These are phyloP conservation scores for Pteruthius melanotis DNA, from an alignment of 2,113 vertebrate species.

Conservation along the genomic window DNA sequence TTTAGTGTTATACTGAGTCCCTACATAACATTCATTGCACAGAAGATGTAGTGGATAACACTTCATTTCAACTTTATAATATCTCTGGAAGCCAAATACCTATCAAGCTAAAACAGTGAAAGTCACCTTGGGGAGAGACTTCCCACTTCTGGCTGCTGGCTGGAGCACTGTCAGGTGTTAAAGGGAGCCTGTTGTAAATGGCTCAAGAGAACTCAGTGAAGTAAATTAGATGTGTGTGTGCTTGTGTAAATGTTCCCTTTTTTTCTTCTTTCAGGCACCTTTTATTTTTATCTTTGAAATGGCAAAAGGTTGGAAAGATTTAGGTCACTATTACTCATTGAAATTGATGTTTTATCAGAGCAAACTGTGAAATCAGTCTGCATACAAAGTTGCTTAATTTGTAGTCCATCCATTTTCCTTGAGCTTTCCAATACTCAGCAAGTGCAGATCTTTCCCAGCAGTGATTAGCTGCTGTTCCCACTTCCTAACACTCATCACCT, in stretches of 20 bases:
- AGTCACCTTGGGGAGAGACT: constrained; percentile 41
- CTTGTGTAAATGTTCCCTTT: background rate
- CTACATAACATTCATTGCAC: background rate
- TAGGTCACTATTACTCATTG: background rate
- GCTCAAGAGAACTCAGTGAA: background rate
- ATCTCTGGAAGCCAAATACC: constrained; percentile 25
- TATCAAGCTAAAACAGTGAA: background rate
- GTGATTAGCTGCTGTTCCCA: background rate
- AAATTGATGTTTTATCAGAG: background rate
- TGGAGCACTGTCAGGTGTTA: background rate
- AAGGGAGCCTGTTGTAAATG: background rate
- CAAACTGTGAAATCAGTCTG: background rate
- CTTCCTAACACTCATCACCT: background rate
- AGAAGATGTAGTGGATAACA: constrained; percentile 9
- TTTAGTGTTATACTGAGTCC: background rate
- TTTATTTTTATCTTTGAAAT: background rate
- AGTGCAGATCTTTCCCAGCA: background rate
- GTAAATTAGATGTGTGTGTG: background rate
- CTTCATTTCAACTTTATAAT: constrained; percentile 18
- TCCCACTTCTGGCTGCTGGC: background rate
- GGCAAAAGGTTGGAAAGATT: background rate
- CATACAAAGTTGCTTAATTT: background rate
- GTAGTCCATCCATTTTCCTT: background rate
- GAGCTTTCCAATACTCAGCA: background rate
- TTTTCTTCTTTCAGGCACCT: background rate